Conservation (phyloP, 2,888 invertebrate species). For the Dryococelus australis region DNA sequence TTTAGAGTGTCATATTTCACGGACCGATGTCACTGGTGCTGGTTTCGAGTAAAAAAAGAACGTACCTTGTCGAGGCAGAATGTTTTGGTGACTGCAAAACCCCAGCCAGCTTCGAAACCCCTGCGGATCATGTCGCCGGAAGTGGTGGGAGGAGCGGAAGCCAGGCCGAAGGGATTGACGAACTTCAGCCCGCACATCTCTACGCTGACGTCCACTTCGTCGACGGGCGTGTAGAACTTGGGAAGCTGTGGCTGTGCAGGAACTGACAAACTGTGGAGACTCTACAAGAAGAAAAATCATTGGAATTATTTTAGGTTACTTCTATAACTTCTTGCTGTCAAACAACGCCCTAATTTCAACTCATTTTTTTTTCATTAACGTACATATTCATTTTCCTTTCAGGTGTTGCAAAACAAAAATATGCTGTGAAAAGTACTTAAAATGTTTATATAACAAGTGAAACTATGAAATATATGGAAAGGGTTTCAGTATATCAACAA, state of each 20-base stretch:
- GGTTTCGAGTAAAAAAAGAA: not conserved
- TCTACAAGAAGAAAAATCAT: constrained; percentile 55
- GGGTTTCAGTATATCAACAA: too few relatives aligned
- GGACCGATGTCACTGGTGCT: too few relatives aligned
- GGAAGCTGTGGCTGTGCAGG: constrained; percentile 78
- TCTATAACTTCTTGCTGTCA: too few relatives aligned
- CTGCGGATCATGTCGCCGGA: constrained; percentile 93
- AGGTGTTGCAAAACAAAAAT: too few relatives aligned
- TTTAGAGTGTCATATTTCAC: too few relatives aligned
- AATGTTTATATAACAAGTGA: too few relatives aligned
- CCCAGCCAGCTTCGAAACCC: constrained; percentile 96
- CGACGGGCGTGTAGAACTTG: constrained; percentile 91
- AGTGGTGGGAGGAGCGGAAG: constrained; percentile 97
- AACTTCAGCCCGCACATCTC: constrained; percentile 93
- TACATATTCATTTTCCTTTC: too few relatives aligned
- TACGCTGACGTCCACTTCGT: constrained; percentile 91
- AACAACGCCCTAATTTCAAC: too few relatives aligned
- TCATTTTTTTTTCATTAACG: too few relatives aligned
- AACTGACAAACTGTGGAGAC: constrained; percentile 63
- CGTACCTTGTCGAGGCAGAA: constrained; percentile 90
- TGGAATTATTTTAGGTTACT: too few relatives aligned
- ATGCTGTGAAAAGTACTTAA: too few relatives aligned
- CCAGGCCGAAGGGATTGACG: constrained; percentile 96
- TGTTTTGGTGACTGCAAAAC: constrained; percentile 97
- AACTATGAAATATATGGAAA: too few relatives aligned